Evolutionary conservation across 2,888 invertebrate species (phyloP).

Genomic region (Diarsia rubi): DNA sequence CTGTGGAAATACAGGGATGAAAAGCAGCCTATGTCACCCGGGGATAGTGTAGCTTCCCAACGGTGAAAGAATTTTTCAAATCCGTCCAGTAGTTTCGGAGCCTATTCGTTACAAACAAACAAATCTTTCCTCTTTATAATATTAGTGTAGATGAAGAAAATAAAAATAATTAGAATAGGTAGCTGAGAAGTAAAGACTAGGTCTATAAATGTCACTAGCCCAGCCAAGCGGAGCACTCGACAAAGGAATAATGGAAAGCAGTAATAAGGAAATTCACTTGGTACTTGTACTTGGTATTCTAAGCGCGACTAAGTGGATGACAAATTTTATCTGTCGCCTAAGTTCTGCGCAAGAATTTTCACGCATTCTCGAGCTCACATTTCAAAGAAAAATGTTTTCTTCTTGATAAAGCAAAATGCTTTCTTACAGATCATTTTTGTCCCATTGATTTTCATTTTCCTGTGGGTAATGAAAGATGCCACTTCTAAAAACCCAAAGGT

Average conservation of each 20-base stretch:
- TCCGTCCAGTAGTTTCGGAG: too few relatives aligned
- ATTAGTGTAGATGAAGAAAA: too few relatives aligned
- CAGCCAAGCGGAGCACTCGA: constrained; percentile 1
- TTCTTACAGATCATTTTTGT: background rate
- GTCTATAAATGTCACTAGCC: constrained; percentile 4
- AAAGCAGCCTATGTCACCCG: too few relatives aligned
- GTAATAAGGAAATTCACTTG: constrained; percentile 10
- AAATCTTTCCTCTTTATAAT: too few relatives aligned
- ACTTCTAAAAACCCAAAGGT: constrained; percentile 24
- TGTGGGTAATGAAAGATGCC: background rate
- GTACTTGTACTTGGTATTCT: constrained; percentile 4
- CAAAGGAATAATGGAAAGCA: constrained; percentile 16
- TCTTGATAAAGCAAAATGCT: background rate
- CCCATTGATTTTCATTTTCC: background rate
- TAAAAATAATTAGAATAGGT: background rate
- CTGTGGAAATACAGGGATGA: too few relatives aligned
- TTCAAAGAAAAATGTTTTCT: background rate
- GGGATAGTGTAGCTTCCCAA: too few relatives aligned
- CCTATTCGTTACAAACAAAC: too few relatives aligned
- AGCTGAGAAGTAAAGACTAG: background rate
- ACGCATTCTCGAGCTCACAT: background rate
- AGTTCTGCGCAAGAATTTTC: constrained; percentile 21
- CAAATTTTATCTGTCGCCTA: background rate
- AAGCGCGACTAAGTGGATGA: constrained; percentile 7
- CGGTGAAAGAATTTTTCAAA: too few relatives aligned